Conservation (phyloP, 2,797 vertebrate species). For the Podarcis siculus region DNA sequence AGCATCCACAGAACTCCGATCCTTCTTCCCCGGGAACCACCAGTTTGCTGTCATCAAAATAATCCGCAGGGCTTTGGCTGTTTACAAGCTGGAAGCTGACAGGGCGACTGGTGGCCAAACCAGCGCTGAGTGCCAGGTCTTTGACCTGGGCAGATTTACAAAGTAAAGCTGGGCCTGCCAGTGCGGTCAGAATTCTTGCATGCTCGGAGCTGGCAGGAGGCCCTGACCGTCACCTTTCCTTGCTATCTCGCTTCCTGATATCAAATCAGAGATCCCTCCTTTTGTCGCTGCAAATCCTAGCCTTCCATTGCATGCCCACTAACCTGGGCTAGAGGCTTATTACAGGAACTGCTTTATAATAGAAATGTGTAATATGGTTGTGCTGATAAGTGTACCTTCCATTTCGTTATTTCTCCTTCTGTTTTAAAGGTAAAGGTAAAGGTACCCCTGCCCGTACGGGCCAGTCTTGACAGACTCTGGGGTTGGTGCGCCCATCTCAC, state of each 20-base stretch:
- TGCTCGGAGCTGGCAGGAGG: neutral
- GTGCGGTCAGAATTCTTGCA: neutral
- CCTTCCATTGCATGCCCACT: neutral
- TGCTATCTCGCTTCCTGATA: neutral
- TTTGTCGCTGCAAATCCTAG: neutral
- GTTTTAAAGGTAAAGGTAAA: too few relatives aligned
- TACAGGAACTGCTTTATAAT: too few relatives aligned
- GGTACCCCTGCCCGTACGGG: too few relatives aligned
- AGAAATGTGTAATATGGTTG: too few relatives aligned
- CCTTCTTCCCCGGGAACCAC: rapidly evolving
- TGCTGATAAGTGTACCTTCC: neutral
- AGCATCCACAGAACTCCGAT: neutral
- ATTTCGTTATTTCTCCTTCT: too few relatives aligned
- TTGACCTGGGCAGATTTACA: neutral
- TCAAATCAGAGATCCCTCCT: neutral
- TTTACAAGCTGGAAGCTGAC: neutral
- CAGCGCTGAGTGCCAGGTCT: neutral
- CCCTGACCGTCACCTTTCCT: neutral
- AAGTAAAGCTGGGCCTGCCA: neutral
- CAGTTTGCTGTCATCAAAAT: neutral
- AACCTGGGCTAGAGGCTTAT: too few relatives aligned
- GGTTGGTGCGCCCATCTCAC: too few relatives aligned
- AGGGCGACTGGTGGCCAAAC: neutral
- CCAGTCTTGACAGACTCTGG: too few relatives aligned
- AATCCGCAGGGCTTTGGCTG: neutral